Evolutionary conservation across 1,140 invertebrate genomes (phyloP).

Genomic region (Dinoponera quadriceps): DNA sequence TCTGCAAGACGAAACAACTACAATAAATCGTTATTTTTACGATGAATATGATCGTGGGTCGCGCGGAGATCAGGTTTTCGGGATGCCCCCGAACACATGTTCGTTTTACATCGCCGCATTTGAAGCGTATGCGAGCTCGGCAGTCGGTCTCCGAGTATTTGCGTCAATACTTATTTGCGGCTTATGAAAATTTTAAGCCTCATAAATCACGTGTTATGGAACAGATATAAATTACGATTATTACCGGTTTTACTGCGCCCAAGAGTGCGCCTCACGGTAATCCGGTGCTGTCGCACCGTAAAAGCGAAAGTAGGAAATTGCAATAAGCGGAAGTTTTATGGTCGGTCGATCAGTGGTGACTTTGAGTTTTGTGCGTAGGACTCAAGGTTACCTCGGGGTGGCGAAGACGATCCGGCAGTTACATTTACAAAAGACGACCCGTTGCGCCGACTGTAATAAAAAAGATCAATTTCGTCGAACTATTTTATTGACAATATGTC

Average conservation of each 20-base stretch:
- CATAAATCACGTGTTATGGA: slow-evolving; percentile 70
- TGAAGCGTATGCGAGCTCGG: background rate
- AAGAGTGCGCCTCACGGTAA: slow-evolving; percentile 58
- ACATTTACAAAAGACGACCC: background rate
- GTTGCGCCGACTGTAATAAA: slow-evolving; percentile 13
- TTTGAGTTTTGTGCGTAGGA: slow-evolving; percentile 47
- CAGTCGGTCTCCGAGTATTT: slow-evolving; percentile 31
- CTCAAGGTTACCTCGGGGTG: slow-evolving; percentile 31
- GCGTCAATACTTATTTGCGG: slow-evolving; percentile 64
- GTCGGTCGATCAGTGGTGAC: slow-evolving; percentile 60
- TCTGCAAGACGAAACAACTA: background rate
- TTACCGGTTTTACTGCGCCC: slow-evolving; percentile 63
- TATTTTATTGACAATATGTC: slow-evolving; percentile 52
- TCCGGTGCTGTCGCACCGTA: slow-evolving; percentile 69
- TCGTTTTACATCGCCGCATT: slow-evolving; percentile 31
- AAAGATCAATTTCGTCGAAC: slow-evolving; percentile 44
- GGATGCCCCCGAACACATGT: background rate
- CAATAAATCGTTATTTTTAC: slow-evolving; percentile 29
- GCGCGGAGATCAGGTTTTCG: slow-evolving; percentile 31
- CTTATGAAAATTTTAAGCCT: slow-evolving; percentile 68
- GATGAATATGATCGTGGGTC: background rate
- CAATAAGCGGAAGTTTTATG: slow-evolving; percentile 78
- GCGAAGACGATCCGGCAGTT: background rate
- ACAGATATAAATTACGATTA: slow-evolving; percentile 73
- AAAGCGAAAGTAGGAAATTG: slow-evolving; percentile 77